Conservation (phyloP, 2,113 vertebrate genomes). For the Cynoglossus semilaevis region DNA sequence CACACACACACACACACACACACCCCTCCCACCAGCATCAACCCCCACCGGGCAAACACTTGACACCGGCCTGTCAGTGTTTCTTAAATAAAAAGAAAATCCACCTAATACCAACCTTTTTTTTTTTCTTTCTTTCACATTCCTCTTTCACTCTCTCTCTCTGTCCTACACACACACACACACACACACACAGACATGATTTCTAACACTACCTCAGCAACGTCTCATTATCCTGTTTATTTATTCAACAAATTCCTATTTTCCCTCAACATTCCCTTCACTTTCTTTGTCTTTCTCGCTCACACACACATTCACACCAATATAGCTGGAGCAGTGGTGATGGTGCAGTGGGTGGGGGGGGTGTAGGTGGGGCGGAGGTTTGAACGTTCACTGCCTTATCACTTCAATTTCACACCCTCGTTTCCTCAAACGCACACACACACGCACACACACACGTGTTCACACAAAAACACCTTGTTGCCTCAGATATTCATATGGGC, state of each 20-base stretch:
- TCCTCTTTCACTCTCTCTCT: not conserved
- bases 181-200: not conserved
- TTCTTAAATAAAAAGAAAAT: slow-evolving; percentile 26
- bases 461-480: slow-evolving; percentile 56
- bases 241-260: slow-evolving; percentile 22
- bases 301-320: slow-evolving; percentile 10
- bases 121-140: slow-evolving; percentile 5
- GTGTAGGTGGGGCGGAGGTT: slow-evolving; percentile 38
- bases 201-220: slow-evolving; percentile 10
- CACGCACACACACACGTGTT: slow-evolving; percentile 22
- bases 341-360: slow-evolving; percentile 1
- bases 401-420: slow-evolving; percentile 67
- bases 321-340: not conserved
- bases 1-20: too few species aligned
- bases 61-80: slow-evolving; percentile 15
- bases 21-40: too few species aligned
- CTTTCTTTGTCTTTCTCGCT: not conserved
- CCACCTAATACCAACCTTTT: not conserved
- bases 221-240: slow-evolving; percentile 50
- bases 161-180: not conserved
- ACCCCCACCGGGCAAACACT: slow-evolving; percentile 20
- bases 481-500: slow-evolving; percentile 51
- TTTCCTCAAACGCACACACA: slow-evolving; percentile 45
- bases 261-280: not conserved
- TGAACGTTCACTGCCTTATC: slow-evolving; percentile 67